Conservation (phyloP, 2,888 invertebrate species). For the Drosophila nigricruria region DNA sequence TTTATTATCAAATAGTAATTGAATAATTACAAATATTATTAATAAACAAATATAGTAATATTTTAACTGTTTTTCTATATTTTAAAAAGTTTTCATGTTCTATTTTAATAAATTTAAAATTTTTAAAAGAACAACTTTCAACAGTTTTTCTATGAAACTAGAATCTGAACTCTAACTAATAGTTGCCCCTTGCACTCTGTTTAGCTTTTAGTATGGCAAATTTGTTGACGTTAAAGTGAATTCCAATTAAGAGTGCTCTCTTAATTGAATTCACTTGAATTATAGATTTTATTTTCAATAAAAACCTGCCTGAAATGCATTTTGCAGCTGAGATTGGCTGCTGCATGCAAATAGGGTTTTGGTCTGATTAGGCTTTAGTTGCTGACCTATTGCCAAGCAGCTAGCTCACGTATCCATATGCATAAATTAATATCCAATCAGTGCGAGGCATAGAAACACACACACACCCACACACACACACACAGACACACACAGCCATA, state of each 20-base stretch:
- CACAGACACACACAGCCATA: not conserved
- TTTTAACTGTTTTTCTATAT: not conserved
- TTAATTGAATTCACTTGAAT: not conserved
- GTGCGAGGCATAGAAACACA: not conserved
- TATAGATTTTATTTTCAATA: not conserved
- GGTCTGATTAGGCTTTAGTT: not conserved
- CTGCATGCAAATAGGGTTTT: constrained; percentile 13
- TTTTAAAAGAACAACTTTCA: not conserved
- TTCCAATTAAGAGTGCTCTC: not conserved
- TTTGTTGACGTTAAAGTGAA: not conserved
- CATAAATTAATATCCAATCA: constrained; percentile 30
- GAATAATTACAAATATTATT: no score
- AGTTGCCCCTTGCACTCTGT: not conserved
- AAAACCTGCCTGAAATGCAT: constrained; percentile 1
- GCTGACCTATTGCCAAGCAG: constrained; percentile 24
- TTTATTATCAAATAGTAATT: no score
- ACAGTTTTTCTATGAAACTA: not conserved
- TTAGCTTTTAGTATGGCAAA: no score
- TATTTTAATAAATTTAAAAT: no score
- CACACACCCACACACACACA: not conserved
- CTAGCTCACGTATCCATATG: constrained; percentile 13
- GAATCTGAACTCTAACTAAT: not conserved
- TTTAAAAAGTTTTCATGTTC: not conserved
- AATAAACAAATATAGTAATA: not conserved
- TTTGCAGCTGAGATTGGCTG: not conserved